Evolutionary conservation across 2,888 invertebrate species (phyloP).

Genomic region (Diplazon laetatorius): DNA sequence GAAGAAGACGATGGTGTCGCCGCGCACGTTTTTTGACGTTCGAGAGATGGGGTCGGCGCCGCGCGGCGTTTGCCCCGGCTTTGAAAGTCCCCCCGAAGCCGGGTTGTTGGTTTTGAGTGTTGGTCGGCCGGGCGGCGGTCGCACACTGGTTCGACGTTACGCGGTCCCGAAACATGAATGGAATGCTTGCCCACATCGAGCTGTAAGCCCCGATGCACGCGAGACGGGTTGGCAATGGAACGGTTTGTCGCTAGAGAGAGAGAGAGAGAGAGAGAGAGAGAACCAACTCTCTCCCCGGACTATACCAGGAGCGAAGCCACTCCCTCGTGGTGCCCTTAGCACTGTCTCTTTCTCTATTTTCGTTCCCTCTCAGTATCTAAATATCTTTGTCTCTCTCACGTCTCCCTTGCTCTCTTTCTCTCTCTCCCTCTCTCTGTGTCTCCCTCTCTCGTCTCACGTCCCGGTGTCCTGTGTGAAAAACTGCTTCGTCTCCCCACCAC

Average conservation of each 20-base stretch:
- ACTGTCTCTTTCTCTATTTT: too few species aligned
- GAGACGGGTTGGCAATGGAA: slow-evolving; percentile 67
- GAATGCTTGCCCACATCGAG: slow-evolving; percentile 75
- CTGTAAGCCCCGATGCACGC: slow-evolving; percentile 65
- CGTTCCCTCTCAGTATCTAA: too few species aligned
- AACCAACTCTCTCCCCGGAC: slow-evolving; percentile 22
- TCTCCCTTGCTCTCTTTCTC: neutral
- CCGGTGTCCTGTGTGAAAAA: too few species aligned
- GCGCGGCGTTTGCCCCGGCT: slow-evolving; percentile 39
- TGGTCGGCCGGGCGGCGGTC: slow-evolving; percentile 70
- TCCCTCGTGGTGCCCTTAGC: slow-evolving; percentile 47
- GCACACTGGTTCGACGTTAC: slow-evolving; percentile 68
- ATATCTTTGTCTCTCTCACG: too few species aligned
- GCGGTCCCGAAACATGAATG: slow-evolving; percentile 77
- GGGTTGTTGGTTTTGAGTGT: slow-evolving; percentile 57
- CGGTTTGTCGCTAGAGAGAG: slow-evolving; percentile 38
- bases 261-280: slow-evolving; percentile 23
- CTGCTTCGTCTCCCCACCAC: neutral
- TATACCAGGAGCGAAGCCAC: slow-evolving; percentile 61
- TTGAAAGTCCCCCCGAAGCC: slow-evolving; percentile 58
- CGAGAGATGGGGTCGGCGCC: too few species aligned
- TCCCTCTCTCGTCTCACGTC: too few species aligned
- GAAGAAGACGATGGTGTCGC: slow-evolving; percentile 1
- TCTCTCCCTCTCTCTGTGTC: too few species aligned
- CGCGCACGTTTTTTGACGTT: neutral